phyloP scores from a whole-genome alignment of 30 jellyfish, hydroid and myxozoan species.

The Chrysaora quinquecirrha region DNA sequence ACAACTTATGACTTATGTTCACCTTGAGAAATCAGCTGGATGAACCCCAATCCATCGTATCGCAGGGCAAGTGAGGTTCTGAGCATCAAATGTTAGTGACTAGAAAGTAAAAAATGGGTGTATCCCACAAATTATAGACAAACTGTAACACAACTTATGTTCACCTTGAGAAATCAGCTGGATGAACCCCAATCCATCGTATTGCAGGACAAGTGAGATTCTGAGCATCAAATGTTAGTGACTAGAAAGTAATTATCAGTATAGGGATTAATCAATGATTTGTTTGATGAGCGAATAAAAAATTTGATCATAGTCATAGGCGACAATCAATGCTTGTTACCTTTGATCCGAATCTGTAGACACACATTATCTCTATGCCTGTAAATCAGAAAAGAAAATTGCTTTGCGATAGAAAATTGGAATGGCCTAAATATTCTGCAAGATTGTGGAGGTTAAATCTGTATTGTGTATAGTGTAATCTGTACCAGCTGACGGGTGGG shows the following conservation, averaged over 20 bases:
- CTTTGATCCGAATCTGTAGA: conserved; percentile 93
- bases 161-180: conserved; percentile 69
- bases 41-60: conserved; percentile 95
- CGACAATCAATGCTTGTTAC: too few relatives aligned
- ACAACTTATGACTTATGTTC: too few relatives aligned
- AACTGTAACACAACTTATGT: too few relatives aligned
- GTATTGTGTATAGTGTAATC: too few relatives aligned
- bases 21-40: conserved; percentile 79
- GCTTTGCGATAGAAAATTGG: not conserved
- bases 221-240: conserved; percentile 91
- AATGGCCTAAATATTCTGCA: too few relatives aligned
- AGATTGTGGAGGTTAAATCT: too few relatives aligned
- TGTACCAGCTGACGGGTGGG: too few relatives aligned
- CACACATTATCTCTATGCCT: conserved; percentile 96
- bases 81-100: conserved; percentile 91
- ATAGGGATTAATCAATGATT: too few relatives aligned
- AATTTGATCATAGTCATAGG: too few relatives aligned
- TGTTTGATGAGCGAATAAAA: too few relatives aligned
- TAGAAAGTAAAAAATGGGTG: conserved; percentile 20
- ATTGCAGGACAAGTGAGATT: conserved; percentile 88
- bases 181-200: conserved; percentile 96
- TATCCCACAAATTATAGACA: too few relatives aligned
- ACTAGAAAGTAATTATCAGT: conserved; percentile 29
- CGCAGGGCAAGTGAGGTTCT: conserved; percentile 86
- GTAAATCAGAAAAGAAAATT: not conserved